Base-by-base conservation (phyloP, 1,140 invertebrate genomes). In the Caerostris extrusa region DNA sequence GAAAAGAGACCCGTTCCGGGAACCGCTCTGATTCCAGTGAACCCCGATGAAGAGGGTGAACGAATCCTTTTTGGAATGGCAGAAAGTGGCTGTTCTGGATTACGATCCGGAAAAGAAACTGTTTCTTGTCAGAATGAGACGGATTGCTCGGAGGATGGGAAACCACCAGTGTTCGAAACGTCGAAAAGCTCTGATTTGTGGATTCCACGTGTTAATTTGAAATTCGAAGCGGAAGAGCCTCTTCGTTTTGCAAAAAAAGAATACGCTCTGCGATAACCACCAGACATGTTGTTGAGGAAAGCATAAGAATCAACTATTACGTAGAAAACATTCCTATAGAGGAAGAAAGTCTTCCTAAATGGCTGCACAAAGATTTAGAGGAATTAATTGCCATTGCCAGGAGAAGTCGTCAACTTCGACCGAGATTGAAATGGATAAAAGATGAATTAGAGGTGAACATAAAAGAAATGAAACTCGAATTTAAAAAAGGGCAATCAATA, bases 281-380 rank as follows among this genome's bases (percentile, higher is more conserved):
- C 7, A 55, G 92, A 14, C 92, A 93, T 56, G 3, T 93, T 34
- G 92, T 64, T 60, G 92, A 93, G 56, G 92, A 93, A 88, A 88
- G 19, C 19, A 50, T 93, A 50, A 77, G 92, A 64, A 58, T 88
- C 2, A 88, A 57, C 12, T 93, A 81, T 61, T 88, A 88, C n/a
- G 81, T 82, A 12, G 85, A 93, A 19, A 77, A 69, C 7, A 93
- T 93, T 19, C 85, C 92, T 3, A 53, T 56, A 7, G 58, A 92
- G 19, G 57, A 55, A 3, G 71, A 77, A 77, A 64, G 7, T n/a
- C 12, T 91, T 67, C 92, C 86, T 12, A 64, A 56, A 53, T 93
- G 83, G 83, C 7, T 86, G 0, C 1, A 60, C 7, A 34, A 81
- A 61, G 92, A 93, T 19, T n/a, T 89, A 12, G n/a, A 89, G 19